These are phyloP conservation scores for Coranthus polyacanthus DNA, from an alignment of 2,797 vertebrate species.

Conservation along the genomic window DNA sequence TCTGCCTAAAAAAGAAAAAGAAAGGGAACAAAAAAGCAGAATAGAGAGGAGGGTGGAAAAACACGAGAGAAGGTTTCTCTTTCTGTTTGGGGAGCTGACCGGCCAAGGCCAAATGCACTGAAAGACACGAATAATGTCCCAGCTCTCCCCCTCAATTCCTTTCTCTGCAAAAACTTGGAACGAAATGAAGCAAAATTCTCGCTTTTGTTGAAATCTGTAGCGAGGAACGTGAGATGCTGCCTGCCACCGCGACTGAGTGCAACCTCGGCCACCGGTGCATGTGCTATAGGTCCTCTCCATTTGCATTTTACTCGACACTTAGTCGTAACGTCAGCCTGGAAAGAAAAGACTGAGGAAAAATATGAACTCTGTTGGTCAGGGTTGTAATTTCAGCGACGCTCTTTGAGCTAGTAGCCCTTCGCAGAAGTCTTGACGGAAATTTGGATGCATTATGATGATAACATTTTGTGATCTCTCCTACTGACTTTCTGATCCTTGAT, in stretches of 20 bases:
- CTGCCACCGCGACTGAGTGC: constrained; percentile 71
- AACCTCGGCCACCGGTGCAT: too few species aligned
- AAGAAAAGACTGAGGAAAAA: too few species aligned
- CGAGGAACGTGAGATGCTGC: constrained; percentile 83
- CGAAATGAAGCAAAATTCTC: constrained; percentile 80
- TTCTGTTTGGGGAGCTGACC: constrained; percentile 82
- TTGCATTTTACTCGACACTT: neutral
- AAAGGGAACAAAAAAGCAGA: constrained; percentile 72
- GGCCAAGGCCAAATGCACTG: constrained; percentile 87
- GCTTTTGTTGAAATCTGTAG: constrained; percentile 71
- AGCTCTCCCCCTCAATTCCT: constrained; percentile 62
- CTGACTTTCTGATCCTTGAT: too few species aligned
- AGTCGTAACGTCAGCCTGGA: too few species aligned
- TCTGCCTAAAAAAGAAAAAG: constrained; percentile 89
- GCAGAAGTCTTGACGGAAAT: too few species aligned
- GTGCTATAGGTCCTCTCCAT: neutral
- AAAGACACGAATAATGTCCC: constrained; percentile 85
- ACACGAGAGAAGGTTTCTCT: constrained; percentile 80
- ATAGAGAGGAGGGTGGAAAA: constrained; percentile 74
- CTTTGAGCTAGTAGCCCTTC: too few species aligned
- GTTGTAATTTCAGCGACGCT: too few species aligned
- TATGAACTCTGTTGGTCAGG: too few species aligned
- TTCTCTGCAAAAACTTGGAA: constrained; percentile 77
- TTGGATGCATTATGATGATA: too few species aligned
- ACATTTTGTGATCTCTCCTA: too few species aligned